Conservation (phyloP, 2,113 vertebrate genomes). For the Phalacrocorax carbo region DNA sequence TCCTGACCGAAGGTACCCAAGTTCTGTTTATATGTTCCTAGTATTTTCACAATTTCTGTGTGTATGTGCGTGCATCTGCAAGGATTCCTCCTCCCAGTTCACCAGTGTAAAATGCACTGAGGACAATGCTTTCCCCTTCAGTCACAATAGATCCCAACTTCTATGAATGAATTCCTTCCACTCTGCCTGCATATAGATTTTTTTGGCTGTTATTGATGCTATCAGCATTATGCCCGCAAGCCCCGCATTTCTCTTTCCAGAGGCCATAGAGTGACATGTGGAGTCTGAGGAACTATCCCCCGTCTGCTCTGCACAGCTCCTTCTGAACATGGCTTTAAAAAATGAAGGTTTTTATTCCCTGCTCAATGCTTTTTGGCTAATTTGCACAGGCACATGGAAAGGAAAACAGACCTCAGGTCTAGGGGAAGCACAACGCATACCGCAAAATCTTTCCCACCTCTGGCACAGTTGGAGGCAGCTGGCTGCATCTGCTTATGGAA, state of each 20-base stretch:
- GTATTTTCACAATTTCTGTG: neutral
- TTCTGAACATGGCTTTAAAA: neutral
- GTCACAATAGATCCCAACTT: neutral
- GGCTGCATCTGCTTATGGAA: conserved; percentile 30
- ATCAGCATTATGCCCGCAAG: neutral
- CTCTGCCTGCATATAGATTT: neutral
- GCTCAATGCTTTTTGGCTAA: neutral
- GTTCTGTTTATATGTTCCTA: neutral
- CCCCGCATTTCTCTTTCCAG: neutral
- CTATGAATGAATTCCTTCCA: conserved; percentile 20
- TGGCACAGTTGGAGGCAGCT: conserved; percentile 37
- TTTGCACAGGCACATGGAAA: neutral
- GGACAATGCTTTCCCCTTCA: conserved; percentile 31
- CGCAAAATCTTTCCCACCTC: conserved; percentile 8
- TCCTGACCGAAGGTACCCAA: neutral
- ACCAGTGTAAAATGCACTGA: neutral
- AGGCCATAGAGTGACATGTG: neutral
- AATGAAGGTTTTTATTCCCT: neutral
- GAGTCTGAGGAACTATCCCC: neutral
- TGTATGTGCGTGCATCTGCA: neutral
- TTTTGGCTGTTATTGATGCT: neutral
- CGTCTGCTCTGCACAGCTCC: neutral
- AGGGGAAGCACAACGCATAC: neutral
- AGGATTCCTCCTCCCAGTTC: neutral
- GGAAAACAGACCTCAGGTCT: conserved; percentile 5